Percentiles rank a stretch among this genome's conserved stretches.
Evolutionary conservation across 2,888 invertebrate species (phyloP).

Genomic region (Beris morrisii): DNA sequence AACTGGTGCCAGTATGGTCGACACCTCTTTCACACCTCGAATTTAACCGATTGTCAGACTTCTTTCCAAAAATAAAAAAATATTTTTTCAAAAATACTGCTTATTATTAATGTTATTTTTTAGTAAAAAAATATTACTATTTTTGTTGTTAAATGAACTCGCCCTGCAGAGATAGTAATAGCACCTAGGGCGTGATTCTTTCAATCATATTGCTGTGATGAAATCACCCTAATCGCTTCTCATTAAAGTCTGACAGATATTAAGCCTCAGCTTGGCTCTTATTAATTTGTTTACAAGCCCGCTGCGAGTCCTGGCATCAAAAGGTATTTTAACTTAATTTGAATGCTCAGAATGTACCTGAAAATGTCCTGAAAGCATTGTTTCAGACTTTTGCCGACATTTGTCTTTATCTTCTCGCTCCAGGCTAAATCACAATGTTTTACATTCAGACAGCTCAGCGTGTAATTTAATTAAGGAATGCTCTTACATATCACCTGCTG

Average conservation of each 20-base stretch:
- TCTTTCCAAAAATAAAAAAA: too few relatives aligned
- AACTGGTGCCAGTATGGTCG: too few relatives aligned
- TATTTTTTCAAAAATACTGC: too few relatives aligned
- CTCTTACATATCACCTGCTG: constrained; percentile 44
- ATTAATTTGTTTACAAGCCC: constrained; percentile 16
- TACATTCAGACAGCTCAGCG: constrained; percentile 29
- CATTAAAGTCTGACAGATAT: not conserved
- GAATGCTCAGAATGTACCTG: not conserved
- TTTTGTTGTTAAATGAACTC: too few relatives aligned
- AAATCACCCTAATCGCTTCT: too few relatives aligned
- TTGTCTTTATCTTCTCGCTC: constrained; percentile 1
- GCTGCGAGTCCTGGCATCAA: constrained; percentile 1
- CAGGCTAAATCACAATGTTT: constrained; percentile 16
- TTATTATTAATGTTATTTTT: too few relatives aligned
- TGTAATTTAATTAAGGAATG: constrained; percentile 44
- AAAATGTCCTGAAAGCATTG: constrained; percentile 7
- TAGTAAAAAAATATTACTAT: too few relatives aligned
- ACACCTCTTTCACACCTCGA: too few relatives aligned
- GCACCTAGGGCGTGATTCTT: too few relatives aligned
- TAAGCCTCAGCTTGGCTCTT: constrained; percentile 17
- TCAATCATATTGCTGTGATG: too few relatives aligned
- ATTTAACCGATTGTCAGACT: too few relatives aligned
- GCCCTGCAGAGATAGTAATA: too few relatives aligned
- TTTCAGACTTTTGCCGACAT: not conserved
- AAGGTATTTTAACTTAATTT: constrained; percentile 5